Evolutionary conservation across 2,888 invertebrate species (phyloP).

Genomic region (Lymantria monacha): DNA sequence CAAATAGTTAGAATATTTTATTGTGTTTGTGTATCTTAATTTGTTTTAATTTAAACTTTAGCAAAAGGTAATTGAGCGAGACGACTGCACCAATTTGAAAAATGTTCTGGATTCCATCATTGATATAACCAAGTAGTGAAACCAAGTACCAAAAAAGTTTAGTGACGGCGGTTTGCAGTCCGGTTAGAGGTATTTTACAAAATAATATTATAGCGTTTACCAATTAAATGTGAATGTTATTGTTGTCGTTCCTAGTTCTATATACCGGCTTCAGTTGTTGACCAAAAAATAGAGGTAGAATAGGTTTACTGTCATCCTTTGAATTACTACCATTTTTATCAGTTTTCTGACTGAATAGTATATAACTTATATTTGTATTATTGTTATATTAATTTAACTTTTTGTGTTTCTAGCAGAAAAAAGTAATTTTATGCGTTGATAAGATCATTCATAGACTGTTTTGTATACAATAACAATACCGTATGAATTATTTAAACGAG

Average conservation of each 20-base stretch:
- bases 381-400: background rate
- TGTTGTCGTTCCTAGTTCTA: conserved; percentile 23
- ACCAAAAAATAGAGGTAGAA: conserved; percentile 31
- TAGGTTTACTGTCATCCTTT: background rate
- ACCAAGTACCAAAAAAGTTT: conserved; percentile 56
- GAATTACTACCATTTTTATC: background rate
- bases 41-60: conserved; percentile 19
- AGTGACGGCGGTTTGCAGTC: conserved; percentile 45
- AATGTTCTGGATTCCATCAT: conserved; percentile 57
- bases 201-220: conserved; percentile 1
- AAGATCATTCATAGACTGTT: conserved; percentile 12
- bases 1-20: conserved; percentile 33
- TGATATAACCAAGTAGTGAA: conserved; percentile 62
- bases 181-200: conserved; percentile 33
- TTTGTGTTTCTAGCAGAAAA: conserved; percentile 21
- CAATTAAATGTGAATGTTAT: conserved; percentile 13
- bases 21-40: conserved; percentile 25
- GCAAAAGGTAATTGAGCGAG: conserved; percentile 21
- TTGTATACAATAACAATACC: conserved; percentile 19
- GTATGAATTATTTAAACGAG: conserved; percentile 5
- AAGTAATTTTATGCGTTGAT: conserved; percentile 8
- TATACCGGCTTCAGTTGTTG: conserved; percentile 61
- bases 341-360: background rate
- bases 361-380: background rate
- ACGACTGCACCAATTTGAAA: conserved; percentile 29